Conservation (phyloP, 1,140 invertebrate species). For the Thalassaphorura encarpata region DNA sequence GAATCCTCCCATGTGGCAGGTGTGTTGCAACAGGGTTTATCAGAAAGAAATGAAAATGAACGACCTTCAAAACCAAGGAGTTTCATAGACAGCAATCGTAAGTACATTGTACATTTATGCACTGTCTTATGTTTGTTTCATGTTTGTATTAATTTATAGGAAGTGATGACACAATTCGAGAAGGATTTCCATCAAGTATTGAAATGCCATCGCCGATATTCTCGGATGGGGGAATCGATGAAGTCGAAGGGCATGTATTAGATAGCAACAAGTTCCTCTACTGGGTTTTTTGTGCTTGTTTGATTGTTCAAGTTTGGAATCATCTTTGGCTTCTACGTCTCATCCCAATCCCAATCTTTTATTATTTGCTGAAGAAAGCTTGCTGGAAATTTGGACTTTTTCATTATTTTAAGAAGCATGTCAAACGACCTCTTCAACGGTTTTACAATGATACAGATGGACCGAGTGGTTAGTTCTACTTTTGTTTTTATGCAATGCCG, state of each 20-base stretch:
- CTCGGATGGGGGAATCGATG: conserved; percentile 10
- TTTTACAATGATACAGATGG: conserved; percentile 9
- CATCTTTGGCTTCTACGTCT: conserved; percentile 58
- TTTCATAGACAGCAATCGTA: neutral
- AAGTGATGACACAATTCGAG: neutral
- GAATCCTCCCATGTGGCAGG: neutral
- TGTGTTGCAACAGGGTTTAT: conserved; percentile 2
- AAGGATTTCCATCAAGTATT: neutral
- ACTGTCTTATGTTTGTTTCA: neutral
- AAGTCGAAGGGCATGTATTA: conserved; percentile 32
- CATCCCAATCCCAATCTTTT: conserved; percentile 52
- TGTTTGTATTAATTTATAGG: no score
- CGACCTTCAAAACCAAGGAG: neutral
- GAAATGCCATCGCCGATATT: conserved; percentile 13
- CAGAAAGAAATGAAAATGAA: conserved; percentile 1
- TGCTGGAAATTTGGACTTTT: conserved; percentile 7
- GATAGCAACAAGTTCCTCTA: conserved; percentile 54
- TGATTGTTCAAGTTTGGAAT: conserved; percentile 58
- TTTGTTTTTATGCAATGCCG: conserved; percentile 2
- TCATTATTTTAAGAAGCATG: conserved; percentile 10
- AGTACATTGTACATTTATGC: neutral
- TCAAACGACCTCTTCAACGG: conserved; percentile 7
- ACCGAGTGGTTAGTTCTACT: conserved; percentile 8
- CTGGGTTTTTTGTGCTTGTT: conserved; percentile 54
- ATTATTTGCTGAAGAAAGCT: conserved; percentile 40